phyloP scores from a whole-genome alignment of 2,113 vertebrate genomes.

The Vulpes ferrilata region DNA sequence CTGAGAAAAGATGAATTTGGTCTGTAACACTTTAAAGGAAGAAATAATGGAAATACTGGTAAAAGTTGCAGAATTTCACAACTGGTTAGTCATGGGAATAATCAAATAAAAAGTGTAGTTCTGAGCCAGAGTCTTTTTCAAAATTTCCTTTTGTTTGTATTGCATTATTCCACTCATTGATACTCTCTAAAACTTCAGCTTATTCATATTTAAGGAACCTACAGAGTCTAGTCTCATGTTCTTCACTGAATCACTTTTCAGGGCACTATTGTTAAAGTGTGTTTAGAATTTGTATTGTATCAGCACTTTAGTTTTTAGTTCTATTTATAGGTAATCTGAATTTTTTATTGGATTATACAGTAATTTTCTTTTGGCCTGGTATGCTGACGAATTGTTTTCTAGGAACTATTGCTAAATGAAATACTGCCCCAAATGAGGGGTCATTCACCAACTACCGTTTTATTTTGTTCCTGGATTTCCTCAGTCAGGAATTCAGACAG shows the following conservation, averaged over 20 bases:
- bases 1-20: not conserved
- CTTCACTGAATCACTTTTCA: constrained; percentile 48
- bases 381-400: not conserved
- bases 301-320: constrained; percentile 27
- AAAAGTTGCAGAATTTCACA: constrained; percentile 50
- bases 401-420: not conserved
- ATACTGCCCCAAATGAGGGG: not conserved
- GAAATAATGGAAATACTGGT: constrained; percentile 62
- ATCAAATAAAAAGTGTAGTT: constrained; percentile 50
- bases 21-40: constrained; percentile 38
- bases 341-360: not conserved
- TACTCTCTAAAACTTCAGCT: constrained; percentile 8
- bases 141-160: constrained; percentile 30
- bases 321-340: not conserved
- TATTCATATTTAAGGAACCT: constrained; percentile 26
- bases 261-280: not conserved
- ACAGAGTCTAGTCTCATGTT: not conserved
- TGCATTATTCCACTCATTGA: not conserved
- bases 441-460: not conserved
- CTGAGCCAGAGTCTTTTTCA: not conserved
- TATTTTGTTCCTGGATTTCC: not conserved
- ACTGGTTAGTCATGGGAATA: constrained; percentile 37
- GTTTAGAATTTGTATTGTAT: constrained; percentile 32
- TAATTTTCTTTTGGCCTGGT: constrained; percentile 11
- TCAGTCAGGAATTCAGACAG: not conserved